Conservation (phyloP, 64 coral and sea anemone species). For the Astreopora myriophthalma region DNA sequence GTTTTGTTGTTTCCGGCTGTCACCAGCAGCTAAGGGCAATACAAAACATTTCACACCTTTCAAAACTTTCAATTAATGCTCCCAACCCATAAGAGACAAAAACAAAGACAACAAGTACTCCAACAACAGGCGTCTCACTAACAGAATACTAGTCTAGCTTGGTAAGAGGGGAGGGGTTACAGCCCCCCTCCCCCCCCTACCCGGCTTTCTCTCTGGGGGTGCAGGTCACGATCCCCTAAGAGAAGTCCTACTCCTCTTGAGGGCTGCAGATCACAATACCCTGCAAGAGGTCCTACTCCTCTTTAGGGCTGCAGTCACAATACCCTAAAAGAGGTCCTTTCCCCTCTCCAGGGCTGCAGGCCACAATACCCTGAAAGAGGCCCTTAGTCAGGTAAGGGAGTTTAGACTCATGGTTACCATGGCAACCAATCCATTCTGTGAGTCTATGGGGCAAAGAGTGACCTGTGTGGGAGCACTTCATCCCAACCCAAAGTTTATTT, state of each 20-base stretch:
- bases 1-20: no score
- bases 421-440: no score
- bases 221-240: neutral
- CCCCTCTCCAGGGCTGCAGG: neutral
- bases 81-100: neutral
- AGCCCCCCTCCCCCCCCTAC: neutral
- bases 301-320: neutral
- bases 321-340: neutral
- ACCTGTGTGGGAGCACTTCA: no score
- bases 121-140: conserved; percentile 5
- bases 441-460: no score
- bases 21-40: no score
- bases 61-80: no score
- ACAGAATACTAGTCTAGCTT: conserved; percentile 11
- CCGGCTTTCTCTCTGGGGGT: neutral
- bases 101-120: neutral
- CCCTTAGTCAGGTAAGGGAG: neutral
- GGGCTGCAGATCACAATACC: neutral
- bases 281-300: neutral
- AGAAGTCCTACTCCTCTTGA: neutral
- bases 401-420: neutral
- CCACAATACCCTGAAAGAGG: neutral
- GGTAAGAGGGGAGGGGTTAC: neutral
- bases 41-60: no score
- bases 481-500: no score